phyloP scores from a whole-genome alignment of 2,888 invertebrate genomes.

The Brachyptera putata region DNA sequence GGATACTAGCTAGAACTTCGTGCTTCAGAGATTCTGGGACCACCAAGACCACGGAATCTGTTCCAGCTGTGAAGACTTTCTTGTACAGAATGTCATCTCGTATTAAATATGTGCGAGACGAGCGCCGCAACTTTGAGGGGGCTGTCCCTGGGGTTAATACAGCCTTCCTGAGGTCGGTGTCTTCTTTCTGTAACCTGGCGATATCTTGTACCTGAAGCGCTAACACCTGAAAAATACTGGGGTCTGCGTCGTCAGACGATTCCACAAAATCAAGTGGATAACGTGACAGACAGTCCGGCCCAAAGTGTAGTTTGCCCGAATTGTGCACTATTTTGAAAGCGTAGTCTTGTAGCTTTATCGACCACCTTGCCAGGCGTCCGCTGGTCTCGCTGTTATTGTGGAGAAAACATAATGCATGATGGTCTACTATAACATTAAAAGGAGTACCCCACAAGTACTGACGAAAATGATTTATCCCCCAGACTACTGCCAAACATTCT shows the following conservation, averaged over 20 bases:
- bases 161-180: neutral
- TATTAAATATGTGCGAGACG: neutral
- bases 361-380: neutral
- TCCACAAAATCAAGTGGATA: neutral
- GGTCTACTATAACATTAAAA: neutral
- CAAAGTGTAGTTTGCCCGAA: neutral
- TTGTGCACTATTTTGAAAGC: neutral
- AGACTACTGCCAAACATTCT: neutral
- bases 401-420: neutral
- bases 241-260: neutral
- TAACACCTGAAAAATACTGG: neutral
- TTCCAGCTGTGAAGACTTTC: neutral
- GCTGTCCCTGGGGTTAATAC: neutral
- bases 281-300: neutral
- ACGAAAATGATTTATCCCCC: neutral
- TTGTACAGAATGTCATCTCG: neutral
- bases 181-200: neutral
- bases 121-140: neutral
- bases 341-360: neutral
- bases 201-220: neutral
- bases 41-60: conserved; percentile 12
- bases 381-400: neutral
- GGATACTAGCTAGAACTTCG: conserved; percentile 29
- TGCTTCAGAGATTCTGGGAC: conserved; percentile 22
- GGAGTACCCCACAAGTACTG: neutral